Conservation (phyloP, 2,888 invertebrate genomes). For the Eristalis pertinax region DNA sequence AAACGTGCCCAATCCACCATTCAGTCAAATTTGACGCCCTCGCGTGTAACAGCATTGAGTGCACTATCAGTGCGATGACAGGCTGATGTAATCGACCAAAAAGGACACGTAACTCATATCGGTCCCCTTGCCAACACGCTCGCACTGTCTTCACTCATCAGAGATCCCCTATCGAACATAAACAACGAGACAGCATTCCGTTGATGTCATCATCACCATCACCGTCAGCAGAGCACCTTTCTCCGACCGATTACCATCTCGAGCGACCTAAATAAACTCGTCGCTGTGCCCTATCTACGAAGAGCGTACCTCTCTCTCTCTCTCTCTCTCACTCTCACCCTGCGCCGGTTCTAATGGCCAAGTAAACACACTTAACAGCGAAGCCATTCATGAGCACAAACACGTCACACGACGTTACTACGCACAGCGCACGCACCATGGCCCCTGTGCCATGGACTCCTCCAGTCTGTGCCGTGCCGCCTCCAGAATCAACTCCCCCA, state of each 20-base stretch:
- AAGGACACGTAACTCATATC: neutral
- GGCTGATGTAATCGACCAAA: neutral
- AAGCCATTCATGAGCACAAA: constrained; percentile 44
- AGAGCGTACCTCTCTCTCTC: neutral
- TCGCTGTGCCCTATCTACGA: neutral
- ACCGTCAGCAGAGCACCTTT: constrained; percentile 16
- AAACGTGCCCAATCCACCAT: no score
- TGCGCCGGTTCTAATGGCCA: constrained; percentile 31
- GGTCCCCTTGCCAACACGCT: neutral
- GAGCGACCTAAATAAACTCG: constrained; percentile 14
- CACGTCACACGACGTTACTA: constrained; percentile 14
- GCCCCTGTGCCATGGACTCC: neutral
- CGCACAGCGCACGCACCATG: neutral
- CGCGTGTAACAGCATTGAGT: no score
- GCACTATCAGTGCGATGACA: neutral
- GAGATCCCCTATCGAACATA: neutral
- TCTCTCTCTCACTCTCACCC: no score
- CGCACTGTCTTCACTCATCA: neutral
- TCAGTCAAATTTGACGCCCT: no score
- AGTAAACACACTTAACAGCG: constrained; percentile 48
- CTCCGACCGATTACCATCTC: constrained; percentile 16
- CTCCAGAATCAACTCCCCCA: neutral
- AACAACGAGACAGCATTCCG: neutral
- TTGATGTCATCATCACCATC: constrained; percentile 11
- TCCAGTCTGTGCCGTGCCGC: neutral